phyloP scores from a whole-genome alignment of 2,888 invertebrate genomes.

The Athetis lepigone region DNA sequence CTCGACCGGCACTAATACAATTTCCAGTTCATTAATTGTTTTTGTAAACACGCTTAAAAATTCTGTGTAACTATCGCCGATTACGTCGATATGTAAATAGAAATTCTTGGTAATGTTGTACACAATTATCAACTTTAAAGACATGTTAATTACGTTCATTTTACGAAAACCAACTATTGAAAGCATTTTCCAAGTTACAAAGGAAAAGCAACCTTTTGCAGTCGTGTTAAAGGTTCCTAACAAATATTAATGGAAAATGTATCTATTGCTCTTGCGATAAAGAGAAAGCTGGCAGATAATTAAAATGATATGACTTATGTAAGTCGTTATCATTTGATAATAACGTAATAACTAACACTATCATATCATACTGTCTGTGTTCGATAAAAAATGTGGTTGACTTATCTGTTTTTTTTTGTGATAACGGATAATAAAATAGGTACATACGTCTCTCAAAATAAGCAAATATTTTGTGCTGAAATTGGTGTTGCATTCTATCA shows the following conservation, averaged over 20 bases:
- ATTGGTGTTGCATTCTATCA: background rate
- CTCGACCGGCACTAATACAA: conserved; percentile 5
- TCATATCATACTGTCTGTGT: background rate
- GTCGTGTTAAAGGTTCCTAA: background rate
- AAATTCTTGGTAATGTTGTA: background rate
- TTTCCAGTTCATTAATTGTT: background rate
- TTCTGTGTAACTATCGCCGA: background rate
- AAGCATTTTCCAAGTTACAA: background rate
- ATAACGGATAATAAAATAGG: conserved; percentile 25
- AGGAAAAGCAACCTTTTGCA: background rate
- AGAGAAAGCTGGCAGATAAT: conserved; percentile 24
- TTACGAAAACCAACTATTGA: background rate
- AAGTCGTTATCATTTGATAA: conserved; percentile 16
- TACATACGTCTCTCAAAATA: background rate
- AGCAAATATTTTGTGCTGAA: background rate
- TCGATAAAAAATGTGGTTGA: conserved; percentile 13
- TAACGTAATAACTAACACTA: conserved; percentile 15
- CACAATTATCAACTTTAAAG: background rate
- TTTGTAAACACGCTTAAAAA: conserved; percentile 18
- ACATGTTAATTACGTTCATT: background rate
- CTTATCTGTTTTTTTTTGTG: conserved; percentile 23
- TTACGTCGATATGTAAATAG: conserved; percentile 4
- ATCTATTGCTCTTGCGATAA: conserved; percentile 1
- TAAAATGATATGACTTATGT: conserved; percentile 24
- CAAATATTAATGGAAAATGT: background rate